Evolutionary conservation across 2,888 invertebrate species (phyloP).

Genomic region (Lymantria dispar): DNA sequence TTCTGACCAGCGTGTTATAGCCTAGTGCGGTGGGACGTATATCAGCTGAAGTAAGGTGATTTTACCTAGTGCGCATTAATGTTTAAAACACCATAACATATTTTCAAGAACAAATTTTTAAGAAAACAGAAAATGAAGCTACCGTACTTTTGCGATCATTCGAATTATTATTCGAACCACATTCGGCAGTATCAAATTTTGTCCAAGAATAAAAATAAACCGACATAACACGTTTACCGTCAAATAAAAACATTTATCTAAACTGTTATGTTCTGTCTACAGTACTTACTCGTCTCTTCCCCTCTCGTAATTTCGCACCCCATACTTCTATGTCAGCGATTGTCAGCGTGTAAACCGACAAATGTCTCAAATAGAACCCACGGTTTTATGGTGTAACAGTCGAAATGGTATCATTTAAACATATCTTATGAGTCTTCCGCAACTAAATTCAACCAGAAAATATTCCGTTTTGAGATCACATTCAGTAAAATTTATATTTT

Average conservation of each 20-base stretch:
- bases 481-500: no score
- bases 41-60: no score
- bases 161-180: no score
- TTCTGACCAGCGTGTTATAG: no score
- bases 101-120: no score
- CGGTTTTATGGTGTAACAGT: constrained; percentile 35
- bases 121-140: no score
- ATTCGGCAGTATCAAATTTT: no score
- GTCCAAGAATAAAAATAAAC: no score
- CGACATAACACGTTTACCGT: neutral
- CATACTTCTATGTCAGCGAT: constrained; percentile 49
- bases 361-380: constrained; percentile 27
- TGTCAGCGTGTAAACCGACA: constrained; percentile 26
- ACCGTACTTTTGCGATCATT: no score
- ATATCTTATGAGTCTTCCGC: constrained; percentile 15
- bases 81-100: no score
- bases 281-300: constrained; percentile 11
- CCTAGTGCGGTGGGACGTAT: no score
- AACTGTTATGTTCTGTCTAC: constrained; percentile 6
- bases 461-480: neutral
- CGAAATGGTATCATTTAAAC: constrained; percentile 31
- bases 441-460: neutral
- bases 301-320: constrained; percentile 22
- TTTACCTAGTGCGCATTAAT: no score
- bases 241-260: constrained; percentile 8